Conservation (phyloP, 1,140 invertebrate genomes). For the Hyposmocoma kahamanoa region DNA sequence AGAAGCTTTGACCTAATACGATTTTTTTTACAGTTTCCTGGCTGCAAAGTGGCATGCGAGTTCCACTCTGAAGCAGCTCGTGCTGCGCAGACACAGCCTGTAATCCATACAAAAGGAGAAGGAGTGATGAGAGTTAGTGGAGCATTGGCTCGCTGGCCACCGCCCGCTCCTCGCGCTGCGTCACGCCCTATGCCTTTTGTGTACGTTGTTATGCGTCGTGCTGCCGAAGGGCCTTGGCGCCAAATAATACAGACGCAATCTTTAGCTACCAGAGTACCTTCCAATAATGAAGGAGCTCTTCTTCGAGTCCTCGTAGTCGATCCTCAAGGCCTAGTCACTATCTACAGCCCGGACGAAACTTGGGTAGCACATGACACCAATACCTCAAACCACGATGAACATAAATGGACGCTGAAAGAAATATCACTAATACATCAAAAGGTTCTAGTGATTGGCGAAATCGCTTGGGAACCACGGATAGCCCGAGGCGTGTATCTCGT, state of each 20-base stretch:
- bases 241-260: slow-evolving; percentile 79
- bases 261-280: slow-evolving; percentile 74
- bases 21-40: slow-evolving; percentile 77
- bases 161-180: slow-evolving; percentile 68
- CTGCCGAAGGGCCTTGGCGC: slow-evolving; percentile 76
- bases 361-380: slow-evolving; percentile 76
- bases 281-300: slow-evolving; percentile 74
- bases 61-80: slow-evolving; percentile 77
- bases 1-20: background rate
- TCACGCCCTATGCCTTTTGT: slow-evolving; percentile 75
- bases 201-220: slow-evolving; percentile 80
- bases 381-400: slow-evolving; percentile 68
- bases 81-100: slow-evolving; percentile 76
- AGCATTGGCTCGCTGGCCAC: slow-evolving; percentile 76
- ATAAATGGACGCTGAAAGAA: slow-evolving; percentile 77
- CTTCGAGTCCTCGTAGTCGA: slow-evolving; percentile 80
- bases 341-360: slow-evolving; percentile 79
- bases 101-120: slow-evolving; percentile 79
- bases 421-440: slow-evolving; percentile 81
- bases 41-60: slow-evolving; percentile 80
- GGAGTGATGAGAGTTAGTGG: slow-evolving; percentile 76
- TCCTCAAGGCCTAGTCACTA: slow-evolving; percentile 78
- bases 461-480: slow-evolving; percentile 81
- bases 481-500: slow-evolving; percentile 81
- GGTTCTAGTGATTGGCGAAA: slow-evolving; percentile 83